A percentile compares a stretch with the other conserved stretches of the same genome.
Conservation (phyloP, 2,888 invertebrate species). For the Tuta absoluta region DNA sequence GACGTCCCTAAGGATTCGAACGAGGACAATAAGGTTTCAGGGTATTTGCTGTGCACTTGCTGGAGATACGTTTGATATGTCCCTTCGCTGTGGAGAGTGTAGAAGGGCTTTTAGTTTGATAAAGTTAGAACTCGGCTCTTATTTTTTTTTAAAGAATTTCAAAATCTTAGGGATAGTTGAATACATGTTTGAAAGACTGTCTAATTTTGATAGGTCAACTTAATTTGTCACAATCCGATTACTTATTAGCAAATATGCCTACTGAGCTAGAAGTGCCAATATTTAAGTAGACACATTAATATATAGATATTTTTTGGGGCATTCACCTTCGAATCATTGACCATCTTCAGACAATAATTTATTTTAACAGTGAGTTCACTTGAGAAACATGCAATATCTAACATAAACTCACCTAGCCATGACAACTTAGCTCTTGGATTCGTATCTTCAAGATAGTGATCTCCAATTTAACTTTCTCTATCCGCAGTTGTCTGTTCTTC, state of each 20-base stretch:
- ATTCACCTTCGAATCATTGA: too few relatives aligned
- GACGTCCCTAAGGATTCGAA: background rate
- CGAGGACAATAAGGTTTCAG: conserved; percentile 11
- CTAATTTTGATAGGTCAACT: too few relatives aligned
- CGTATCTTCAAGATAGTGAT: conserved; percentile 54
- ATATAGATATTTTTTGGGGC: too few relatives aligned
- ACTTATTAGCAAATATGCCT: too few relatives aligned
- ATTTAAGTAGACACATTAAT: too few relatives aligned
- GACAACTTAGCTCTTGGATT: conserved; percentile 40
- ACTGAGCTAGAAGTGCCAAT: too few relatives aligned
- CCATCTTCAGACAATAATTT: background rate
- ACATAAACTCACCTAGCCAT: conserved; percentile 11
- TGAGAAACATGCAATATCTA: conserved; percentile 6
- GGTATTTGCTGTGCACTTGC: conserved; percentile 14
- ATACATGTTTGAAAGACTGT: too few relatives aligned
- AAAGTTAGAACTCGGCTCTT: background rate
- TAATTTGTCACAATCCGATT: too few relatives aligned
- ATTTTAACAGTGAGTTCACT: background rate
- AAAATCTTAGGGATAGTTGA: background rate
- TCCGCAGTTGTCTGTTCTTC: conserved; percentile 41
- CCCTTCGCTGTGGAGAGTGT: background rate
- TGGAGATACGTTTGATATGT: background rate
- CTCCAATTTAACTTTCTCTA: conserved; percentile 67
- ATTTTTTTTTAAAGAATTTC: background rate
- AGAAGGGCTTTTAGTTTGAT: conserved; percentile 11